Percentiles rank a stretch among this genome's conserved stretches.
Evolutionary conservation across 2,113 vertebrate genomes (phyloP).

Genomic region (Mustela nigripes): DNA sequence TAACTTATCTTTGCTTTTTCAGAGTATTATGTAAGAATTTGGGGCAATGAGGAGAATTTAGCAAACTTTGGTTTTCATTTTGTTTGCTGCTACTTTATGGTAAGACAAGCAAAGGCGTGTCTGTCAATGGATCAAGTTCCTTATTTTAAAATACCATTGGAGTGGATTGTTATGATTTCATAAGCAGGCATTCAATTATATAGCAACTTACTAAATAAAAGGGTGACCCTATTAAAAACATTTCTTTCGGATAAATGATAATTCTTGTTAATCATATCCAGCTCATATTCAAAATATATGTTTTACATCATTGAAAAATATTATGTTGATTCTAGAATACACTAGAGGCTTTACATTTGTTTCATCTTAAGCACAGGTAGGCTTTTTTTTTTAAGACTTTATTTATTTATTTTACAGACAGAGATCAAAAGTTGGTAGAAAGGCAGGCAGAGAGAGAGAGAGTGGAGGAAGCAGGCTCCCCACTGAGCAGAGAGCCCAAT

Average conservation of each 20-base stretch:
- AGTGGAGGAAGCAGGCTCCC: too few relatives aligned
- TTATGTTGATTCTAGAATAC: neutral
- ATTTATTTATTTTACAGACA: too few relatives aligned
- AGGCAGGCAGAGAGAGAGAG: too few relatives aligned
- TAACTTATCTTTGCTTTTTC: neutral
- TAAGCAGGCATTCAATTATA: neutral
- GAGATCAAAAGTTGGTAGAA: too few relatives aligned
- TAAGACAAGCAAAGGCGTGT: neutral
- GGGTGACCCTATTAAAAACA: neutral
- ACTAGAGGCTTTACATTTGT: neutral
- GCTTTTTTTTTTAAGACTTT: neutral
- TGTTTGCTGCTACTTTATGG: neutral
- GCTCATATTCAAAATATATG: neutral
- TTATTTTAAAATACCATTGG: neutral
- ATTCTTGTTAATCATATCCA: neutral
- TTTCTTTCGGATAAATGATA: neutral
- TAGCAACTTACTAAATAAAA: neutral
- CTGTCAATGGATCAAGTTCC: neutral
- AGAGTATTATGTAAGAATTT: neutral
- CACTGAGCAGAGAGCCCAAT: too few relatives aligned
- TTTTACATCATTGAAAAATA: neutral
- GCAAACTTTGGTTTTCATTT: neutral
- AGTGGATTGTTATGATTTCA: neutral
- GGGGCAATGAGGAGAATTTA: neutral
- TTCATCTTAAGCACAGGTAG: neutral